Evolutionary conservation across 64 coral and sea anemone genomes (phyloP).

Genomic region (Orbicella faveolata): DNA sequence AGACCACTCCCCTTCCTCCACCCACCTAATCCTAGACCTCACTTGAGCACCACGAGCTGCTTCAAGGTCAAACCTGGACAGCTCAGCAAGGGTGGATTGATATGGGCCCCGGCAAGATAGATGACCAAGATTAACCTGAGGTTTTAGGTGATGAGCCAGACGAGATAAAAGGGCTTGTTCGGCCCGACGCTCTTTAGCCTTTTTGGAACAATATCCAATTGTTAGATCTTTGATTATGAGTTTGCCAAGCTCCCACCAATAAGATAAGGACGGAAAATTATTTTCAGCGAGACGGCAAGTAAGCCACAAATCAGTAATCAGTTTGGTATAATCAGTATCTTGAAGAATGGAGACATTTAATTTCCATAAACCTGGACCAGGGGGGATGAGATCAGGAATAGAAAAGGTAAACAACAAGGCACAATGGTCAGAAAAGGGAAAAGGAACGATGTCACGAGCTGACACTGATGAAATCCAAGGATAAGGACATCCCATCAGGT

Average conservation of each 20-base stretch:
- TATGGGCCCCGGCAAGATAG: neutral
- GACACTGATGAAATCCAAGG: neutral
- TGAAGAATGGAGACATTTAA: conserved; percentile 2
- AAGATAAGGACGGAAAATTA: neutral
- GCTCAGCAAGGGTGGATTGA: neutral
- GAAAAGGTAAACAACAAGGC: neutral
- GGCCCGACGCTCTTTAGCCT: rapidly evolving
- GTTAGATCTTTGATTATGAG: neutral
- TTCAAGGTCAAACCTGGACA: neutral
- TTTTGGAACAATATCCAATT: neutral
- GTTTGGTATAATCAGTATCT: neutral
- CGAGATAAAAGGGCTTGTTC: neutral
- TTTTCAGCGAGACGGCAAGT: neutral
- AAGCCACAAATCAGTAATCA: neutral
- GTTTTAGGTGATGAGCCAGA: neutral
- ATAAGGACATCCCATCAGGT: neutral
- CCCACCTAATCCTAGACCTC: neutral
- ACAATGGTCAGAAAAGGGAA: conserved; percentile 53
- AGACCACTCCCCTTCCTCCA: conserved; percentile 26
- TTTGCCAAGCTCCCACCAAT: conserved; percentile 29
- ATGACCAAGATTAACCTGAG: neutral
- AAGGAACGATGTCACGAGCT: neutral
- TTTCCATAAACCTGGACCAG: conserved; percentile 28
- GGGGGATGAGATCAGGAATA: neutral
- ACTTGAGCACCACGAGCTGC: conserved; percentile 8